These are phyloP conservation scores for Pyrochroa serraticornis DNA, from an alignment of 2,888 invertebrate species.

Conservation along the genomic window DNA sequence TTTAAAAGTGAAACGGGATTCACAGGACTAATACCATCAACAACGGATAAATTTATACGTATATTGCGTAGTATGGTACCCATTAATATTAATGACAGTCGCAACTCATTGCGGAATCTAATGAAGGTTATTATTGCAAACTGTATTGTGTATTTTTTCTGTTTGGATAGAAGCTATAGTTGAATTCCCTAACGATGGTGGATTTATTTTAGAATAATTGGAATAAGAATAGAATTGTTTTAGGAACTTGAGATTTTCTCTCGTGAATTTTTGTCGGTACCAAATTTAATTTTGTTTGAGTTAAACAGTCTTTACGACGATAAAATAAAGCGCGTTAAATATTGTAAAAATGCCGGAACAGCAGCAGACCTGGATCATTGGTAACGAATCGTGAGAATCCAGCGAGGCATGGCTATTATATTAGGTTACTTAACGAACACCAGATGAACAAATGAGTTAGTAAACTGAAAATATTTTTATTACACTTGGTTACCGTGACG, in stretches of 20 bases:
- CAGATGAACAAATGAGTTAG: conserved; percentile 53
- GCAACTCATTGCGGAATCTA: neutral
- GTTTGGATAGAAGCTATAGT: neutral
- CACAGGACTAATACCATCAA: neutral
- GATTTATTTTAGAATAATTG: neutral
- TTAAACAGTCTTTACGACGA: conserved; percentile 18
- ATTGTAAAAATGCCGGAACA: conserved; percentile 25
- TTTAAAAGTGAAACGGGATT: neutral
- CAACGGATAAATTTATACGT: conserved; percentile 1
- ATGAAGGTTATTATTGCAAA: neutral
- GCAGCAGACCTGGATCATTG: conserved; percentile 40
- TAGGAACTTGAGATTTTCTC: too few species aligned
- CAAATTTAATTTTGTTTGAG: conserved; percentile 13
- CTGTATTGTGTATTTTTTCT: neutral
- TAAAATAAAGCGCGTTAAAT: conserved; percentile 21
- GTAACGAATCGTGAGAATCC: conserved; percentile 44
- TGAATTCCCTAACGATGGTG: neutral
- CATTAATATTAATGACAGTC: too few species aligned
- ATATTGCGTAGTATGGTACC: neutral
- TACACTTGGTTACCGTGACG: conserved; percentile 37
- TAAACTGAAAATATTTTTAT: conserved; percentile 55
- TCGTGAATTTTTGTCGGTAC: too few species aligned
- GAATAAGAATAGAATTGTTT: too few species aligned
- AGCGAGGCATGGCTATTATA: conserved; percentile 49
- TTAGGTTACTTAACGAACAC: conserved; percentile 57